Evolutionary conservation across 2,113 vertebrate genomes (phyloP), one percentile per base, ranked within the genome.

Genomic region (Paradisaea rubra): DNA sequence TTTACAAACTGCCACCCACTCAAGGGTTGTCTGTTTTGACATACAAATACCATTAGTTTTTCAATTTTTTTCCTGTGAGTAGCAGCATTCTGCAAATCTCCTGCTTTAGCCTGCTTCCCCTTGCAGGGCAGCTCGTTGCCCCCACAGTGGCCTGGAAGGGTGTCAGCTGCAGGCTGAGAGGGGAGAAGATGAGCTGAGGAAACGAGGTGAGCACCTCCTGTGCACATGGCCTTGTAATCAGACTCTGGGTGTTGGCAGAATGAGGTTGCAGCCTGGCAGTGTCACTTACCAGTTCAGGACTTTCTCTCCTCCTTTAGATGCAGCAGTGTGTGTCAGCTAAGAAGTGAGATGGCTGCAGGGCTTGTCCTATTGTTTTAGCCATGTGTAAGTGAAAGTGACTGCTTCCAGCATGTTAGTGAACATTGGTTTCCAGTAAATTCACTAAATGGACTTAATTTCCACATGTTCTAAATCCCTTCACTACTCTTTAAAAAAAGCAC

Each of bases 231-330:
- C 78, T 72, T 0, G 13, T 88, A 66, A 89, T 44, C 45, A 69
- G 85, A 35, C 53, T 44, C 57, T 22, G 66, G 50, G 81, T 95
- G 93, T 91, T 95, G 94, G 93, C 96, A 93, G 94, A 95, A 95
- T 89, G 93, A 76, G 94, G 95, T 57, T 93, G 88, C 78, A 91
- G 81, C 79, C 85, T 57, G 70, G 45, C 31, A 49, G 93, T 57
- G 88, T 81, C 11, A 2, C 65, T 94, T 87, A 78, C 24, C 13
- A 30, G 53, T 59, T 85, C 77, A 33, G 39, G 50, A 41, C 45
- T 69, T 60, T 59, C 54, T 61, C 74, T 68, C 20, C 61, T 76
- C 56, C 31, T 84, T 72, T 13, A 15, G 41, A 44, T 74, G 60
- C 28, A 37, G 8, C 21, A 45, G 17, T 1, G 5, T 2, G 10